Evolutionary conservation across 2,797 vertebrate genomes (phyloP).

Genomic region (Urosaurus nigricauda): DNA sequence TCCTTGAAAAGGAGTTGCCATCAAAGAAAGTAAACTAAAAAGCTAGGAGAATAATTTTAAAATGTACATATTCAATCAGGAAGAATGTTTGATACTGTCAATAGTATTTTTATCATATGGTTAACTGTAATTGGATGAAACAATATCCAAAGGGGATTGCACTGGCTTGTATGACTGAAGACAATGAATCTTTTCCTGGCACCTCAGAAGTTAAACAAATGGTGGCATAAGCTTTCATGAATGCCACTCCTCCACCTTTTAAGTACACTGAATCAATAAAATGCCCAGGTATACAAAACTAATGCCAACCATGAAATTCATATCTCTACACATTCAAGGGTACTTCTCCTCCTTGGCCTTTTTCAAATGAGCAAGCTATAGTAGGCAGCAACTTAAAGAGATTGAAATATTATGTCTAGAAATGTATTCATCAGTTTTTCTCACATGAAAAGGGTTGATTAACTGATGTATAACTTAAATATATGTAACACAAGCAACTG

Average conservation of each 20-base stretch:
- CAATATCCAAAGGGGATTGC: not conserved
- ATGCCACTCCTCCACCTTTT: not conserved
- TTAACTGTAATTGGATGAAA: not conserved
- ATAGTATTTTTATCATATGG: not conserved
- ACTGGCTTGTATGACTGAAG: not conserved
- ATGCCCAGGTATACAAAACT: too few relatives aligned
- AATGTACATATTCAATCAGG: slow-evolving; percentile 45
- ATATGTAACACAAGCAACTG: too few relatives aligned
- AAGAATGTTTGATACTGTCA: not conserved
- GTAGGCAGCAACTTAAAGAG: too few relatives aligned
- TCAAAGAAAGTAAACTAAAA: slow-evolving; percentile 79
- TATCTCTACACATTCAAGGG: too few relatives aligned
- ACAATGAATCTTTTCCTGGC: not conserved
- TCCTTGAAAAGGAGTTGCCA: slow-evolving; percentile 70
- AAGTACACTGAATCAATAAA: not conserved
- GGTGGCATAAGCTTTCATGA: not conserved
- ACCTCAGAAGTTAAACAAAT: not conserved
- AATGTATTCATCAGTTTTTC: too few relatives aligned
- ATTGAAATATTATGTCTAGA: too few relatives aligned
- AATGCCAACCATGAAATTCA: too few relatives aligned
- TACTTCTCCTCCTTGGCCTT: too few relatives aligned
- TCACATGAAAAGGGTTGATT: too few relatives aligned
- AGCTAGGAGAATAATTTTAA: slow-evolving; percentile 65
- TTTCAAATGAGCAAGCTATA: too few relatives aligned
- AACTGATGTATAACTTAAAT: too few relatives aligned